Conservation (phyloP, 2,888 invertebrate species). For the Hermodice carunculata region DNA sequence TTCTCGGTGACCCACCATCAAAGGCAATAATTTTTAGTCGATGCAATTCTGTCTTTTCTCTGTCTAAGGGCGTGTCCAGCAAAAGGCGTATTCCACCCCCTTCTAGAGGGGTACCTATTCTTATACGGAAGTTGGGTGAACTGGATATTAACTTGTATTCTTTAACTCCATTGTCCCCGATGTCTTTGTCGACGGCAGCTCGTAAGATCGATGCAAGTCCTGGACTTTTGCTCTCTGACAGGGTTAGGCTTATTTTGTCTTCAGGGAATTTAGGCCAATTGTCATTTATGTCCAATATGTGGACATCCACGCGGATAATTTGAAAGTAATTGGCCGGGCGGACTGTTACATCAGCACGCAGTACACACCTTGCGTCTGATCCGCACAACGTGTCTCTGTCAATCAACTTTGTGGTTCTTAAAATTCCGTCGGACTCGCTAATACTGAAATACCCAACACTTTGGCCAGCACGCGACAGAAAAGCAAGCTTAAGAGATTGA, state of each 20-base stretch:
- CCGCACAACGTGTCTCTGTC: constrained; percentile 43
- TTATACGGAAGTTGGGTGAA: no score
- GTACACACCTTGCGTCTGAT: constrained; percentile 21
- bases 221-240: no score
- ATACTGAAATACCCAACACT: constrained; percentile 35
- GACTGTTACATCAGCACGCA: constrained; percentile 35
- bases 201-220: no score
- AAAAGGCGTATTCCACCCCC: no score
- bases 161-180: no score
- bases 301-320: constrained; percentile 36
- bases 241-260: no score
- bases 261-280: constrained; percentile 41
- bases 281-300: constrained; percentile 42
- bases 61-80: no score
- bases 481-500: no score
- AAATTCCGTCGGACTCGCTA: constrained; percentile 28
- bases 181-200: no score
- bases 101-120: no score
- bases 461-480: no score
- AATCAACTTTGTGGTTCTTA: constrained; percentile 29
- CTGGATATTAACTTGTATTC: no score
- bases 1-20: constrained; percentile 81
- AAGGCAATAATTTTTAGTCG: constrained; percentile 87
- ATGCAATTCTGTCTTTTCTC: constrained; percentile 65
- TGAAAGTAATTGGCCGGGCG: constrained; percentile 31